These are phyloP conservation scores for Agrilus mali DNA, from an alignment of 2,888 invertebrate genomes.

Conservation along the genomic window DNA sequence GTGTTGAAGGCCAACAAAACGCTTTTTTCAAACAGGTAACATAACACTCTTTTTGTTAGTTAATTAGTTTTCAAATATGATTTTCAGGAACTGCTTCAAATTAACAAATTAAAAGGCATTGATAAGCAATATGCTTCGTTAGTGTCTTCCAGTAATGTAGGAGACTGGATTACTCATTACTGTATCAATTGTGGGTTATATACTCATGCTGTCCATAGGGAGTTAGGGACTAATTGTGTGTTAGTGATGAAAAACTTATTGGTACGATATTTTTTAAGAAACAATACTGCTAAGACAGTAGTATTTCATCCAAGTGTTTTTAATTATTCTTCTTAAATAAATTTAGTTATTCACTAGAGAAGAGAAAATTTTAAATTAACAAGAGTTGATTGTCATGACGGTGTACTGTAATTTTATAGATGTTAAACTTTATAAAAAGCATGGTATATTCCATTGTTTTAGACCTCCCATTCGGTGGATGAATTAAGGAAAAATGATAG, in stretches of 20 bases:
- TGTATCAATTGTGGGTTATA: constrained; percentile 52
- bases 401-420: too few relatives aligned
- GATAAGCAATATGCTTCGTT: constrained; percentile 45
- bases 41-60: constrained; percentile 1
- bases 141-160: constrained; percentile 41
- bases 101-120: constrained; percentile 37
- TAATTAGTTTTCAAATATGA: constrained; percentile 2
- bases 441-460: constrained; percentile 10
- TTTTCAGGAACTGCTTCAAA: constrained; percentile 40
- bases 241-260: constrained; percentile 43
- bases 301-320: too few relatives aligned
- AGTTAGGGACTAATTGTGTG: constrained; percentile 39
- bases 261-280: constrained; percentile 32
- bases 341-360: too few relatives aligned
- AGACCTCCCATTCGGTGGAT: constrained; percentile 35
- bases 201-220: constrained; percentile 49
- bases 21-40: constrained; percentile 54
- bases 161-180: constrained; percentile 46
- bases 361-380: too few relatives aligned
- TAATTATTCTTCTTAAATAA: too few relatives aligned
- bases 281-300: too few relatives aligned
- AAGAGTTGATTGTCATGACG: too few relatives aligned
- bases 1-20: constrained; percentile 47
- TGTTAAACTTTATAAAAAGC: neutral
- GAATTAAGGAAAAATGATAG: constrained; percentile 48